Percentiles rank a stretch among this genome's conserved stretches.
phyloP scores from a whole-genome alignment of 2,797 vertebrate species.

The Chelon labrosus region DNA sequence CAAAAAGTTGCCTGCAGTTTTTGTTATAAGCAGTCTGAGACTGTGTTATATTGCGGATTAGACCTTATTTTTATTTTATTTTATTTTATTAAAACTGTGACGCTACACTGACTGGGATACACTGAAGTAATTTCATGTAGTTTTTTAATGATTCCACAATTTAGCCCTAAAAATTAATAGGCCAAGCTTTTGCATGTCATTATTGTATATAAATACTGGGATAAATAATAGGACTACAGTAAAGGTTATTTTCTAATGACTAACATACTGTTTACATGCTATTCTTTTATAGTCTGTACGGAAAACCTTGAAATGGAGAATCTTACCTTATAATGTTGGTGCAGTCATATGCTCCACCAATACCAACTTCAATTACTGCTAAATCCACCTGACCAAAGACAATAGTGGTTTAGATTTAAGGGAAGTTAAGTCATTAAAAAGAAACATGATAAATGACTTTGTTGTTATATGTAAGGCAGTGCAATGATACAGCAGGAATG shows the following conservation, averaged over 20 bases:
- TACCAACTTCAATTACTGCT: conserved; percentile 95
- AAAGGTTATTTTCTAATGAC: background rate
- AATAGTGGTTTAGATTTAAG: background rate
- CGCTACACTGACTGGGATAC: too few relatives aligned
- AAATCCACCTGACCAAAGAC: conserved; percentile 89
- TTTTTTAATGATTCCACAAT: too few relatives aligned
- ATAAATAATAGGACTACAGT: background rate
- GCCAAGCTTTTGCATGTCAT: too few relatives aligned
- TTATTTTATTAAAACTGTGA: background rate
- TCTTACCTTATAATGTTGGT: conserved; percentile 95
- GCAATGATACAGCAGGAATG: too few relatives aligned
- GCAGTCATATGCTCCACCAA: conserved; percentile 94
- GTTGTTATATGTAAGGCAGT: too few relatives aligned
- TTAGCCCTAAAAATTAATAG: too few relatives aligned
- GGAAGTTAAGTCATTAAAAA: background rate
- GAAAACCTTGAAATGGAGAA: background rate
- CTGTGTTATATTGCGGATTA: background rate
- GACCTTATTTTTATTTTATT: too few relatives aligned
- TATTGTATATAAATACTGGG: too few relatives aligned
- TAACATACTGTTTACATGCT: background rate
- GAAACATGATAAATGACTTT: background rate
- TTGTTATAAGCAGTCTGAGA: background rate
- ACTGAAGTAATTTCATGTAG: too few relatives aligned
- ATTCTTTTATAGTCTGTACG: background rate
- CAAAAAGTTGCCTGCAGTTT: background rate